Evolutionary conservation across 2,888 invertebrate genomes (phyloP).

Genomic region (Endomychus coccineus): DNA sequence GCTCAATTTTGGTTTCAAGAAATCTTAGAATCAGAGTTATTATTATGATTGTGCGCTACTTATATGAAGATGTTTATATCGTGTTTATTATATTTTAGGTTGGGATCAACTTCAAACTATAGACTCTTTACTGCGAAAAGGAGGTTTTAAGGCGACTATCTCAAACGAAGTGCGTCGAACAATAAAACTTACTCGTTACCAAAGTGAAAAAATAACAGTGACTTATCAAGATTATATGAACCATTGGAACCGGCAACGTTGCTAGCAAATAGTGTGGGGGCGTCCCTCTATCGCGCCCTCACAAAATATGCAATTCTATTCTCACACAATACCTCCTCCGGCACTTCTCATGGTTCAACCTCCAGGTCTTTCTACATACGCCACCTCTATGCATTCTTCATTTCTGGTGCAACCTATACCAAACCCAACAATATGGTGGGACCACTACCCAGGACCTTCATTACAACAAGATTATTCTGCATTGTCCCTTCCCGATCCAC

Average conservation of each 20-base stretch:
- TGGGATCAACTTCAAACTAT: conserved; percentile 99
- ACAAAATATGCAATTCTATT: conserved; percentile 19
- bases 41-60: no score
- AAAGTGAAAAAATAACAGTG: conserved; percentile 90
- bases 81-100: conserved; percentile 50
- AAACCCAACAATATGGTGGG: conserved; percentile 36
- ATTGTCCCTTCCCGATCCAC: conserved; percentile 27
- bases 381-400: conserved; percentile 27
- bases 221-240: conserved; percentile 77
- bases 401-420: conserved; percentile 30
- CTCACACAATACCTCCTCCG: conserved; percentile 26
- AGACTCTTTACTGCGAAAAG: conserved; percentile 93
- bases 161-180: conserved; percentile 81
- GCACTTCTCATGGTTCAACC: conserved; percentile 39
- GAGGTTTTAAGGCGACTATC: conserved; percentile 88
- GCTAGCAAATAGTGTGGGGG: conserved; percentile 65
- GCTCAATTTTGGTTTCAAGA: no score
- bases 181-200: conserved; percentile 92
- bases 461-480: conserved; percentile 36
- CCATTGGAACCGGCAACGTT: conserved; percentile 57
- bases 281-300: conserved; percentile 37
- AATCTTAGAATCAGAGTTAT: no score
- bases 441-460: conserved; percentile 35
- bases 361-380: conserved; percentile 32
- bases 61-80: no score